Evolutionary conservation across 2,888 invertebrate species (phyloP).

Genomic region (Camptogramma bilineatum): DNA sequence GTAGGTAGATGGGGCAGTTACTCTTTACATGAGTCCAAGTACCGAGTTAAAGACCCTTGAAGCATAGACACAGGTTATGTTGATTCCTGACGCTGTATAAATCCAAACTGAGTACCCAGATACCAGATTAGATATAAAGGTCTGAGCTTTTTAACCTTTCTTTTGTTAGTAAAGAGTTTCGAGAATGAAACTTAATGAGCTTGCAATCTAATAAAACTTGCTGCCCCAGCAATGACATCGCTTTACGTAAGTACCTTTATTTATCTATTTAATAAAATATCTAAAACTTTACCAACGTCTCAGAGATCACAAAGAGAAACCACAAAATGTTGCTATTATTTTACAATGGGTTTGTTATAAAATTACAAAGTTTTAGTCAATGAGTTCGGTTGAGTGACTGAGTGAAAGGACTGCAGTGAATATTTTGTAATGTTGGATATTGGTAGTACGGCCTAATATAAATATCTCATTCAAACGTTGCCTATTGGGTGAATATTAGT

Average conservation of each 20-base stretch:
- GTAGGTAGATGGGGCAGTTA: too few species aligned
- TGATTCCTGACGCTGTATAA: background rate
- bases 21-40: too few species aligned
- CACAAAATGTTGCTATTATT: constrained; percentile 38
- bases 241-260: background rate
- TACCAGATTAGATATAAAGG: background rate
- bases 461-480: background rate
- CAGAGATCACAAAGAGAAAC: constrained; percentile 25
- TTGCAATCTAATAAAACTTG: background rate
- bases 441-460: background rate
- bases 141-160: background rate
- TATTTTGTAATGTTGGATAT: constrained; percentile 3
- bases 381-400: constrained; percentile 7
- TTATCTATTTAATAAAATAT: constrained; percentile 20
- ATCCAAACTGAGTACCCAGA: background rate
- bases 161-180: background rate
- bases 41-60: background rate
- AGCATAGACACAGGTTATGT: background rate
- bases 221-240: background rate
- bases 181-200: background rate
- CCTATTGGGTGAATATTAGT: background rate
- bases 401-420: background rate
- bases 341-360: constrained; percentile 31
- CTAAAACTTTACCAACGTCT: constrained; percentile 38
- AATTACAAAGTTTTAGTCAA: constrained; percentile 14